Evolutionary conservation across 2,797 vertebrate species (phyloP), one percentile per base, ranked within the genome.

Genomic region (Halcyon badia): DNA sequence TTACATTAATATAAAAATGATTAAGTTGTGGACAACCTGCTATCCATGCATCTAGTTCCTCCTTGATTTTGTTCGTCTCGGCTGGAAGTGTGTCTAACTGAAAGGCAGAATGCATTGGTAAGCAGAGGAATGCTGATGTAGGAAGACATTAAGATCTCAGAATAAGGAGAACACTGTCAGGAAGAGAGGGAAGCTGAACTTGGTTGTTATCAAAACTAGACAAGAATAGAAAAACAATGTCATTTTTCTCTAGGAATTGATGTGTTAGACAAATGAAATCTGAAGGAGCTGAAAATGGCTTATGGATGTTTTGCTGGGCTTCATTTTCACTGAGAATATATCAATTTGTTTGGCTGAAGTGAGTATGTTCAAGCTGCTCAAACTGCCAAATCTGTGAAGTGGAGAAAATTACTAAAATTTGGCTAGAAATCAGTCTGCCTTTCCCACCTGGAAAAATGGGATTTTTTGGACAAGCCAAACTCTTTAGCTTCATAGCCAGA

Each of bases 381-480:
- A 78, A 60, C 35, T 91, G 69, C 31, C 64, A 79, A 22, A 82
- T 24, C 28, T 73, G 70, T 70, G 24, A 87, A 82, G 20, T 76
- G 13, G n/a, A 92, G 61, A 87, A 87, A 79, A 92, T 62, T 14
- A 37, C 57, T 90, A 61, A 91, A 92, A 78, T 66, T 41, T 93
- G 76, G 42, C 51, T 77, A 73, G 60, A 79, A 91, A 85, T 16
- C 2, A 25, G 5, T 46, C 51, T 89, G n/a, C 4, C 73, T 90
- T 85, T 83, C 31, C 69, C 37, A 78, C 90, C 41, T 84, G 66
- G 73, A 82, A 91, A 86, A 24, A 22, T 2, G 2, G 4, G 5
- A 3, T 42, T 58, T 51, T 73, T 66, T 65, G 41, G 58, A 66
- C n/a, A 70, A 77, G 60, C 71, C 44, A 57, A 64, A 73, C 28